Conservation (phyloP, 2,797 vertebrate species). For the Morelia viridis region DNA sequence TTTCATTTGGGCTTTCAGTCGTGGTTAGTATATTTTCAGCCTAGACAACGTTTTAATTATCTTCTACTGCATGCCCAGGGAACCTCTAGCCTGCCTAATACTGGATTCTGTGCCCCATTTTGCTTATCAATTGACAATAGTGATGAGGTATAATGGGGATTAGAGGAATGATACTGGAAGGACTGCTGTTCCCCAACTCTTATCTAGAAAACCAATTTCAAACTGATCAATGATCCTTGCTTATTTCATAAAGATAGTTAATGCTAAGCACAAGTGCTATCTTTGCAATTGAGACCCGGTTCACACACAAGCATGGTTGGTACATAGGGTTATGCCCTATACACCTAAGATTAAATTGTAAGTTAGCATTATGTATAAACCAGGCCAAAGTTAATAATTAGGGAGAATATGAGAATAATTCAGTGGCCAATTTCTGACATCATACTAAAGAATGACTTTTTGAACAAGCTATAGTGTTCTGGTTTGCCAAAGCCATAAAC, state of each 20-base stretch:
- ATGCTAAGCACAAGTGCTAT: not conserved
- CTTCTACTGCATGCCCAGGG: not conserved
- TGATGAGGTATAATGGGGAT: not conserved
- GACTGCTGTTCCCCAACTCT: not conserved
- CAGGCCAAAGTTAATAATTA: not conserved
- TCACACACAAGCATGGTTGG: not conserved
- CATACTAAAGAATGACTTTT: not conserved
- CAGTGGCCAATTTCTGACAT: not conserved
- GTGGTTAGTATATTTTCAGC: not conserved
- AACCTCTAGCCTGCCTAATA: not conserved
- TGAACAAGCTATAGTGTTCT: not conserved
- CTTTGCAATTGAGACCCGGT: not conserved
- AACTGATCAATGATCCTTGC: not conserved
- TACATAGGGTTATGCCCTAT: not conserved
- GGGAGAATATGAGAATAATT: not conserved
- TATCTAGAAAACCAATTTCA: not conserved
- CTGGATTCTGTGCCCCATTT: not conserved
- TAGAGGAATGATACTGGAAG: not conserved
- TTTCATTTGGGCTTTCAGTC: not conserved
- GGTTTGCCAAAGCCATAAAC: not conserved
- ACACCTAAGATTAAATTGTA: not conserved
- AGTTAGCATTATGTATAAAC: not conserved
- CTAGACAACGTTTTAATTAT: not conserved
- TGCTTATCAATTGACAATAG: not conserved
- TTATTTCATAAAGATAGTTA: not conserved